Evolutionary conservation across 2,113 vertebrate genomes (phyloP), one percentile per base, ranked within the genome.

Genomic region (Cottus gobio): DNA sequence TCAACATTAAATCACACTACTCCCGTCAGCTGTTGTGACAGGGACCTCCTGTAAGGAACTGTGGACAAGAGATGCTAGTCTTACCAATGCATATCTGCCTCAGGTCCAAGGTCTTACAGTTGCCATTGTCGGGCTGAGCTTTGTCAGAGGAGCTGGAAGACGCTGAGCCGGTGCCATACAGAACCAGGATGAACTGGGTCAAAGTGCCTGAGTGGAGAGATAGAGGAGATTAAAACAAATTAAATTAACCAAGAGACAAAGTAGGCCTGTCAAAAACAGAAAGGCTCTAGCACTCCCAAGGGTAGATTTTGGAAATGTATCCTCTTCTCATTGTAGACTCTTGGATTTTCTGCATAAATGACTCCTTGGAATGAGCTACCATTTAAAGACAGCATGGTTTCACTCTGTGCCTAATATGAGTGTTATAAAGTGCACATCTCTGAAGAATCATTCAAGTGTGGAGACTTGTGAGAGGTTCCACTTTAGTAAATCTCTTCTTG

Each of bases 21-120:
- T 5, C 15, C 34, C 36, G 2, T 30, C 46, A 12, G 54, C 50
- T 71, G 76, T 54, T 76, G 71, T 36, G 57, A 57, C 80, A 68
- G 56, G 24, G 46, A 77, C 68, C 36, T 72, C 24, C 50, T 50
- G 50, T 6, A 31, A 80, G 66, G 68, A 81, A 72, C 46, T 11
- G 30, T 60, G 65, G 22, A 58, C 16, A 42, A 24, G 36, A 70
- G 28, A 75, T 3, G 11, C 12, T 26, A 10, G 24, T 94, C 97
- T 97, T 91, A 99, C 98, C 98, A 75, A 98, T 97, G 2, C 98
- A 99, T 74, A 96, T 95, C 94, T 97, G 97, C 91, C 94, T 94
- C 44, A 97, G 92, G 3, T 98, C 95, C 80, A 96, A 91, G 3
- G 95, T 98, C 93, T 97, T 98, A 91, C 97, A 99, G 92, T 95